Conservation (phyloP, 2,888 invertebrate genomes). For the Colletes collaris region DNA sequence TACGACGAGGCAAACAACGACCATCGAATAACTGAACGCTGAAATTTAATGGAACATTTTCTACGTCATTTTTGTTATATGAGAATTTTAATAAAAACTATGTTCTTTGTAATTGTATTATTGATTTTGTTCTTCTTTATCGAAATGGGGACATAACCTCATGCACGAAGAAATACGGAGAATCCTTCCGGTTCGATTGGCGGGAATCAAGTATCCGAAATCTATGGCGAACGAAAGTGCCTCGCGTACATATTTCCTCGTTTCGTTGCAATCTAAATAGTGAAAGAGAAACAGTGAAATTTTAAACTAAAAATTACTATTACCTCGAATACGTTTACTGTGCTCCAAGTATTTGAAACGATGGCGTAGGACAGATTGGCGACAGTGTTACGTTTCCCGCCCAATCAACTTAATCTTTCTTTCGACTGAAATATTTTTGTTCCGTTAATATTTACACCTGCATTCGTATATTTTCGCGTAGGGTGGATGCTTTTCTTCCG, state of each 20-base stretch:
- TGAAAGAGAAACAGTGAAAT: background rate
- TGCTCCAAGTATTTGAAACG: too few relatives aligned
- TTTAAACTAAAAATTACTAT: background rate
- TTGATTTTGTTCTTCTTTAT: background rate
- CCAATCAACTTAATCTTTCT: background rate
- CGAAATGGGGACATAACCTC: background rate
- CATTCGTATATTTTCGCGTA: background rate
- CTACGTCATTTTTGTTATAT: background rate
- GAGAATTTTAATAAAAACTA: background rate
- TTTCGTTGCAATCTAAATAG: conserved; percentile 27
- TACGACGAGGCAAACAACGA: conserved; percentile 21
- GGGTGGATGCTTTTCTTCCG: conserved; percentile 25
- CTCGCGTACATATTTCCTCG: conserved; percentile 53
- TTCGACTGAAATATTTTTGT: background rate
- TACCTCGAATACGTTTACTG: background rate
- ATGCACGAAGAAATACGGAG: conserved; percentile 49
- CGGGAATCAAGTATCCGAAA: conserved; percentile 62
- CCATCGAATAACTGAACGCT: conserved; percentile 11
- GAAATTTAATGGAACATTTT: background rate
- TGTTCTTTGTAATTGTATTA: too few relatives aligned
- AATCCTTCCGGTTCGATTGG: conserved; percentile 35
- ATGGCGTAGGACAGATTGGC: too few relatives aligned
- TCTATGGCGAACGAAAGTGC: conserved; percentile 61
- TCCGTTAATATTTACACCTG: conserved; percentile 16
- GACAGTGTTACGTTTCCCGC: too few relatives aligned